Conservation (phyloP, 2,888 invertebrate genomes). For the Camptogramma bilineatum region DNA sequence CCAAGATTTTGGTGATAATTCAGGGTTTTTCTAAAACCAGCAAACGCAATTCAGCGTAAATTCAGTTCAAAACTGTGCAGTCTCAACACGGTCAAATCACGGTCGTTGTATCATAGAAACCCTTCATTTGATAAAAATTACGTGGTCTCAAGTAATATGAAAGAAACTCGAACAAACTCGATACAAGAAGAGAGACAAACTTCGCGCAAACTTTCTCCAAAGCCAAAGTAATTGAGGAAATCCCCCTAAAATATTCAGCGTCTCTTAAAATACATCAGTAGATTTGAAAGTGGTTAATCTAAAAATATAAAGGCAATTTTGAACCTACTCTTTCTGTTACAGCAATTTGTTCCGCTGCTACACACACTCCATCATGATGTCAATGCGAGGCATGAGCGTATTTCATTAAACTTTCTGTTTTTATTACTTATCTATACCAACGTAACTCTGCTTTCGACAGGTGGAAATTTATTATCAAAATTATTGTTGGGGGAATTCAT, state of each 20-base stretch:
- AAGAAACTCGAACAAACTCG: conserved; percentile 15
- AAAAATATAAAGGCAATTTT: background rate
- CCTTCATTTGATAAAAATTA: conserved; percentile 27
- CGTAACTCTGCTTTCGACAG: conserved; percentile 8
- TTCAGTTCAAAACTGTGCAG: background rate
- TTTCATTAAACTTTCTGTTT: conserved; percentile 8
- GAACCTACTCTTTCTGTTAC: conserved; percentile 1
- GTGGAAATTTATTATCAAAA: conserved; percentile 19
- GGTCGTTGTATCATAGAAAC: background rate
- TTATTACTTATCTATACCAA: background rate
- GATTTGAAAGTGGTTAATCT: background rate
- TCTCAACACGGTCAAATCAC: background rate
- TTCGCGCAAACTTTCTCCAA: conserved; percentile 12
- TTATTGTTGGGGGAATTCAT: conserved; percentile 17
- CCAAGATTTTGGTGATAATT: conserved; percentile 20
- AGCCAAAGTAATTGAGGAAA: conserved; percentile 18
- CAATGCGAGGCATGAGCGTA: background rate
- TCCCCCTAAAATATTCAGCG: conserved; percentile 7
- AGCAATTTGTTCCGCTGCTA: background rate
- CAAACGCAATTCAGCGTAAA: background rate
- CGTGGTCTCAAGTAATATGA: conserved; percentile 3
- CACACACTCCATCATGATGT: background rate
- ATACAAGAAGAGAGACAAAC: conserved; percentile 14
- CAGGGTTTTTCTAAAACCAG: background rate
- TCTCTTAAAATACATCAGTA: background rate